phyloP scores from a whole-genome alignment of 1,140 invertebrate genomes.

The Listronotus bonariensis region DNA sequence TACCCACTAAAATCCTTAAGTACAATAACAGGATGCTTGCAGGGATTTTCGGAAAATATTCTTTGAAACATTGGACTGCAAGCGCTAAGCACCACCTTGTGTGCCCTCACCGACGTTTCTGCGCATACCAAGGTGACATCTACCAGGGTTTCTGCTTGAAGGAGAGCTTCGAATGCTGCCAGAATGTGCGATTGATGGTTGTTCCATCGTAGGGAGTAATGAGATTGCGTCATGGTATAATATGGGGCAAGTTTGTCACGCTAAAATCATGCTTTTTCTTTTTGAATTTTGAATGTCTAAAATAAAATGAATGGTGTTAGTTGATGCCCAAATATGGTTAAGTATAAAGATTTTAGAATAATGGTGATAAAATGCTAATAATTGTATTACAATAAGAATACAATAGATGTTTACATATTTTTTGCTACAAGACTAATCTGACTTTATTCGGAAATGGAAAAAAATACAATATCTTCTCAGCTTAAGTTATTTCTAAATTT shows the following conservation, averaged over 20 bases:
- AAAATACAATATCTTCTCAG: too few relatives aligned
- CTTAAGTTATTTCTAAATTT: too few relatives aligned
- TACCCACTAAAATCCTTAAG: slow-evolving; percentile 80
- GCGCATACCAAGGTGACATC: slow-evolving; percentile 89
- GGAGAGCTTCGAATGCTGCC: slow-evolving; percentile 80
- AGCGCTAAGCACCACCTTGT: slow-evolving; percentile 88
- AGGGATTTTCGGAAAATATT: slow-evolving; percentile 89
- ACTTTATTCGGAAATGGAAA: too few relatives aligned
- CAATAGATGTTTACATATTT: too few relatives aligned
- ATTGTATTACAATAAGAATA: too few relatives aligned
- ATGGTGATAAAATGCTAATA: too few relatives aligned
- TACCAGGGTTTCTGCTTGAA: slow-evolving; percentile 82
- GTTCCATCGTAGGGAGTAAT: slow-evolving; percentile 90
- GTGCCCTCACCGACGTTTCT: slow-evolving; percentile 78
- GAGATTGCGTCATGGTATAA: slow-evolving; percentile 67
- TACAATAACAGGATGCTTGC: slow-evolving; percentile 90
- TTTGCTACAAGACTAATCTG: too few relatives aligned
- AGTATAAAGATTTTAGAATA: too few relatives aligned
- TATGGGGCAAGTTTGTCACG: slow-evolving; percentile 35
- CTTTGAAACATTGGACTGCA: slow-evolving; percentile 89
- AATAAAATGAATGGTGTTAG: slow-evolving; percentile 25
- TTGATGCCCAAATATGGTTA: not conserved
- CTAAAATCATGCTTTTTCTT: slow-evolving; percentile 32
- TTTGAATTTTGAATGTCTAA: slow-evolving; percentile 50
- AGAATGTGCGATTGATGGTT: slow-evolving; percentile 88